Evolutionary conservation across 2,797 vertebrate genomes (phyloP).

Genomic region (Poeciliopsis turneri): DNA sequence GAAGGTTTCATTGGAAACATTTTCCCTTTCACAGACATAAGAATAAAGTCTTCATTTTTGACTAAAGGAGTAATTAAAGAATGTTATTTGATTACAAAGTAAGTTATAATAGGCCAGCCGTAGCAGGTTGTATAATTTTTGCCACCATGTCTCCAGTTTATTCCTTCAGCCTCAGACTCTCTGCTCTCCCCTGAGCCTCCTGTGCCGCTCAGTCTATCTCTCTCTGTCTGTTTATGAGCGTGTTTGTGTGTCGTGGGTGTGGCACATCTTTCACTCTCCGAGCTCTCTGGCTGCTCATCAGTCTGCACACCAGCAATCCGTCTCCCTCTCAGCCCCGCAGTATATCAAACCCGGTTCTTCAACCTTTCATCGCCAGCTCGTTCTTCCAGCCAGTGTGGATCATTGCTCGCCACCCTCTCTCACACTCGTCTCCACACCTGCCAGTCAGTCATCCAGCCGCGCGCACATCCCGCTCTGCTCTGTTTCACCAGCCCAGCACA

Average conservation of each 20-base stretch:
- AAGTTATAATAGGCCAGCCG: neutral
- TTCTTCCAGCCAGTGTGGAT: slow-evolving; percentile 9
- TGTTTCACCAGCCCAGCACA: slow-evolving; percentile 2
- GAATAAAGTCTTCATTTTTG: neutral
- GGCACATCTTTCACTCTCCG: neutral
- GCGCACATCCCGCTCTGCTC: slow-evolving; percentile 2
- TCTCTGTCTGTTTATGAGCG: neutral
- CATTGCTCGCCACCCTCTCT: neutral
- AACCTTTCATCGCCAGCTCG: neutral
- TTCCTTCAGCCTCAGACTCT: neutral
- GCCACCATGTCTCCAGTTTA: neutral
- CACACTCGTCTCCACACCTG: slow-evolving; percentile 7
- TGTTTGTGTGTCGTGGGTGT: neutral
- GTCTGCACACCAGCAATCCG: neutral
- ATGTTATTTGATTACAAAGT: neutral
- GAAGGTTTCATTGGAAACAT: neutral
- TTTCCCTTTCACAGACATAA: neutral
- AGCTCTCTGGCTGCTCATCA: slow-evolving; percentile 4
- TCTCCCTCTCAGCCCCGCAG: neutral
- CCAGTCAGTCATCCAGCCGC: slow-evolving; percentile 11
- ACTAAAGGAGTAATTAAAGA: neutral
- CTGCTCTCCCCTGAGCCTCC: neutral
- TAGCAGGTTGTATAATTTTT: neutral
- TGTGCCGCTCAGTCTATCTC: neutral
- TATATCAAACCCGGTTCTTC: slow-evolving; percentile 4